Percentiles rank a stretch among this genome's conserved stretches.
phyloP scores from a whole-genome alignment of 2,888 invertebrate species.

The Merodon equestris region DNA sequence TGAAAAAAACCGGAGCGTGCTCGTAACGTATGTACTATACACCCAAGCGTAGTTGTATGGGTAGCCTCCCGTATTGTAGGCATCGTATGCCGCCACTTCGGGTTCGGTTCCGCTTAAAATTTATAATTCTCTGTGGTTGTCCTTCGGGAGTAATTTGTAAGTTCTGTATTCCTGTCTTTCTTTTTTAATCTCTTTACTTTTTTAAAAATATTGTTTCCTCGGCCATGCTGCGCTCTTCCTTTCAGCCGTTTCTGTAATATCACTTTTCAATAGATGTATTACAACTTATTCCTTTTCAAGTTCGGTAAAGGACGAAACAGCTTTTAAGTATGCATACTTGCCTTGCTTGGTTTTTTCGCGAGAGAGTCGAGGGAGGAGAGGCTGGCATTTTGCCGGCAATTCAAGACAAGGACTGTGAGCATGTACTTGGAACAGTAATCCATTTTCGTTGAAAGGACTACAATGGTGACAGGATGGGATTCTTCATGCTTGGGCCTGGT shows the following conservation, averaged over 20 bases:
- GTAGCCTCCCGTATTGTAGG: conserved; percentile 16
- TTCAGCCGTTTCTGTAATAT: conserved; percentile 15
- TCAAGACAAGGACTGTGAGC: no score
- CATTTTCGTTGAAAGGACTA: no score
- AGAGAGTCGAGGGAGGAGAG: no score
- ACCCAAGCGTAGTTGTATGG: neutral
- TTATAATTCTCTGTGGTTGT: conserved; percentile 61
- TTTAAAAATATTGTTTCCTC: neutral
- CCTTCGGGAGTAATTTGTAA: conserved; percentile 66
- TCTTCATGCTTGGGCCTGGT: no score
- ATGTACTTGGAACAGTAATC: no score
- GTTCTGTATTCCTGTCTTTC: conserved; percentile 7
- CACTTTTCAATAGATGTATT: conserved; percentile 29
- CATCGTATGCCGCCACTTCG: conserved; percentile 56
- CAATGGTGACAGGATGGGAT: no score
- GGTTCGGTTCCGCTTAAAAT: conserved; percentile 56
- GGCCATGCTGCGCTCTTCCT: neutral
- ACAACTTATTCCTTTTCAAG: neutral
- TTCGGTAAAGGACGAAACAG: neutral
- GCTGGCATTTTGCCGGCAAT: no score
- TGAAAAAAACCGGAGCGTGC: conserved; percentile 7
- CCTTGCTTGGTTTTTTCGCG: no score
- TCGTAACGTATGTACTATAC: neutral
- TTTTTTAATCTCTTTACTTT: neutral
- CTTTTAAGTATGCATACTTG: no score